Conservation (phyloP, 2,888 invertebrate genomes). For the Hyles lineata region DNA sequence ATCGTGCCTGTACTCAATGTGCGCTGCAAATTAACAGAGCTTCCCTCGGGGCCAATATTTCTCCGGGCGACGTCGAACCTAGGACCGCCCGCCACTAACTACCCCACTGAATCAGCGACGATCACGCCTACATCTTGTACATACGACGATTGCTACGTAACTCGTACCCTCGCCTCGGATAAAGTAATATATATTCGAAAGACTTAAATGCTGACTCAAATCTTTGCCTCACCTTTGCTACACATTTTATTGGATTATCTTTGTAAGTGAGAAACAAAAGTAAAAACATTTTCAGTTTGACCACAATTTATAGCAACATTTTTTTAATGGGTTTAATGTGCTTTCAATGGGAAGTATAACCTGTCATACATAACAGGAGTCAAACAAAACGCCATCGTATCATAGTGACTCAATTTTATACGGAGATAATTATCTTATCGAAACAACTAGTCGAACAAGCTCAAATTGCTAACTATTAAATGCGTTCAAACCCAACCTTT, state of each 20-base stretch:
- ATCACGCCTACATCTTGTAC: slow-evolving; percentile 84
- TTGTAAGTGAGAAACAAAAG: slow-evolving; percentile 39
- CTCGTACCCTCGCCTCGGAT: slow-evolving; percentile 73
- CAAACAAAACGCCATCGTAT: slow-evolving; percentile 34
- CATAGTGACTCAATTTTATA: slow-evolving; percentile 39
- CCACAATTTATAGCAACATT: not conserved
- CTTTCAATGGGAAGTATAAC: not conserved
- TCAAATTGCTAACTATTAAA: slow-evolving; percentile 56
- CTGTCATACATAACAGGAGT: not conserved
- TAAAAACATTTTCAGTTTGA: slow-evolving; percentile 26
- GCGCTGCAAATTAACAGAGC: slow-evolving; percentile 81
- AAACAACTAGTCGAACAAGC: slow-evolving; percentile 53
- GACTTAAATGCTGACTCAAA: slow-evolving; percentile 72
- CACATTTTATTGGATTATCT: slow-evolving; percentile 45
- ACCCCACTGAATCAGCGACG: slow-evolving; percentile 83
- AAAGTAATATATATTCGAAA: slow-evolving; percentile 73
- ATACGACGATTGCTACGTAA: slow-evolving; percentile 79
- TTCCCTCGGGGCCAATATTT: slow-evolving; percentile 82
- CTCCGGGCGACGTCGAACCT: slow-evolving; percentile 79
- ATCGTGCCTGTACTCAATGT: slow-evolving; percentile 74
- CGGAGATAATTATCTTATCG: slow-evolving; percentile 43
- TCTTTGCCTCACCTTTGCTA: slow-evolving; percentile 53
- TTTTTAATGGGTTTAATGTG: slow-evolving; percentile 3
- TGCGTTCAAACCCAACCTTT: slow-evolving; percentile 58
- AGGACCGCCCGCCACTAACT: slow-evolving; percentile 82